phyloP scores from a whole-genome alignment of 2,797 vertebrate genomes.

The Manis javanica region DNA sequence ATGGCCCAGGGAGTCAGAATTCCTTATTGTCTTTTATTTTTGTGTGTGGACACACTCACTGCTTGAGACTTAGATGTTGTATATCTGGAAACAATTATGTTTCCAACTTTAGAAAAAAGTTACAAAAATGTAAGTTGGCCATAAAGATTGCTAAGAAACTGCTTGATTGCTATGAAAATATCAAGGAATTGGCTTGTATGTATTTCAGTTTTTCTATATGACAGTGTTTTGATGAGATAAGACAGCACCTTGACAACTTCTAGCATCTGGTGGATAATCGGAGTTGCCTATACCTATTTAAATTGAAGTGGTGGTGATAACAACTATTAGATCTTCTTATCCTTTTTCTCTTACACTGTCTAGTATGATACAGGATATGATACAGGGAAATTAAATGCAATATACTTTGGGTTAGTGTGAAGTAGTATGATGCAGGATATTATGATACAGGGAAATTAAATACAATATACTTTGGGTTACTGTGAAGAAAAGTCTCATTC shows the following conservation, averaged over 20 bases:
- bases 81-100: not conserved
- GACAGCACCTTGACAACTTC: not conserved
- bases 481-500: slow-evolving; percentile 13
- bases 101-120: not conserved
- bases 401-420: not conserved
- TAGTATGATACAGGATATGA: not conserved
- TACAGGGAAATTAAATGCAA: not conserved
- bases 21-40: not conserved
- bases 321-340: not conserved
- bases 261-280: not conserved
- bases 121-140: not conserved
- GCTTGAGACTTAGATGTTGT: not conserved
- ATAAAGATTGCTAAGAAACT: not conserved
- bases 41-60: not conserved
- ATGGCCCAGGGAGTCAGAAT: not conserved
- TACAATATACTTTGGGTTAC: not conserved
- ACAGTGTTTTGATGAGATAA: not conserved
- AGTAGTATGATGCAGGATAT: not conserved
- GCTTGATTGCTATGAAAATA: not conserved
- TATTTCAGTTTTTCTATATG: not conserved
- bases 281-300: not conserved
- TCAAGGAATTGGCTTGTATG: not conserved
- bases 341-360: not conserved
- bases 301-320: not conserved
- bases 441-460: not conserved